A percentile compares a stretch with the other conserved stretches of the same genome.
These are phyloP conservation scores for Odontocerum albicorne DNA, from an alignment of 2,888 invertebrate genomes.

Conservation along the genomic window DNA sequence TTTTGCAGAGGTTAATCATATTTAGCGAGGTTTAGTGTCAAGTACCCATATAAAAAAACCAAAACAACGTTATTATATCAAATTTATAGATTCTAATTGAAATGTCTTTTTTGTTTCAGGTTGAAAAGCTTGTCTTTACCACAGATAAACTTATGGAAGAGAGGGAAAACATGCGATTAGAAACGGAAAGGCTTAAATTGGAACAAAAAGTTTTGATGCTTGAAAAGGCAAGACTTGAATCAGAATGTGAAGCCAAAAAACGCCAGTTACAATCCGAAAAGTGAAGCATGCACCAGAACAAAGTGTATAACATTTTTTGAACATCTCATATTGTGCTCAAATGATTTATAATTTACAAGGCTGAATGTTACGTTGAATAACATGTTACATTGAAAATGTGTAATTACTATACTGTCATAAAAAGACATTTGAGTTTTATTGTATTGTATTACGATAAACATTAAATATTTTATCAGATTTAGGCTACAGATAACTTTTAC, in stretches of 20 bases:
- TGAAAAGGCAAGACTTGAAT: constrained; percentile 29
- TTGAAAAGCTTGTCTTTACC: constrained; percentile 28
- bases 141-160: constrained; percentile 31
- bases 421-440: too few species aligned
- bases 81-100: too few species aligned
- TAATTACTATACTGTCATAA: too few species aligned
- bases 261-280: constrained; percentile 10
- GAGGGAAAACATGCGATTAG: constrained; percentile 30
- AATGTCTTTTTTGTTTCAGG: constrained; percentile 23
- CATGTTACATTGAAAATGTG: background rate
- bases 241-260: constrained; percentile 6
- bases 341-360: background rate
- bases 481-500: too few species aligned
- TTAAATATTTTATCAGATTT: too few species aligned
- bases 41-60: background rate
- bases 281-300: constrained; percentile 1
- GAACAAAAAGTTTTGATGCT: constrained; percentile 29
- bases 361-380: background rate
- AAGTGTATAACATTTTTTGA: background rate
- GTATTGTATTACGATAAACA: too few species aligned
- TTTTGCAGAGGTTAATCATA: too few species aligned
- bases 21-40: too few species aligned
- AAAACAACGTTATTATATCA: background rate
- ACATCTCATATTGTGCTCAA: background rate
- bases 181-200: constrained; percentile 28